Conservation (phyloP, 2,888 invertebrate genomes). For the Bombylius discolor region DNA sequence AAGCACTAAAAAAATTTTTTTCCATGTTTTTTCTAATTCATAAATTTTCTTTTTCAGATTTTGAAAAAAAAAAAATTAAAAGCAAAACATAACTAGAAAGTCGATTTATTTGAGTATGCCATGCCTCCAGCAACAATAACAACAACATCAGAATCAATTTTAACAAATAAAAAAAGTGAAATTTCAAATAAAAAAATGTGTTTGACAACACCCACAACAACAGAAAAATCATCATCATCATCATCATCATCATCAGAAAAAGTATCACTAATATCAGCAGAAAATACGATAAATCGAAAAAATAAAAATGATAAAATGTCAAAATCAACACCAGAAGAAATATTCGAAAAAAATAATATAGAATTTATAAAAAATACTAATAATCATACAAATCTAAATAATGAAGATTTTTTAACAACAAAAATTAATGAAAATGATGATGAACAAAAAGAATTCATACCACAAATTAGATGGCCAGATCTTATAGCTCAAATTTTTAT, state of each 20-base stretch:
- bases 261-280: neutral
- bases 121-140: slow-evolving; percentile 8
- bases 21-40: too few species aligned
- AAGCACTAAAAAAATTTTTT: too few species aligned
- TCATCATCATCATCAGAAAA: neutral
- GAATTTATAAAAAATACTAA: neutral
- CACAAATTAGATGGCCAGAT: slow-evolving; percentile 61
- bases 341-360: neutral
- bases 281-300: neutral
- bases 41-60: too few species aligned
- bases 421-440: neutral
- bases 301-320: neutral
- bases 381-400: neutral
- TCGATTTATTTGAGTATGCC: neutral
- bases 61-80: neutral
- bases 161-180: neutral
- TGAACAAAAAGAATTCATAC: slow-evolving; percentile 36
- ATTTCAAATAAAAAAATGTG: slow-evolving; percentile 3
- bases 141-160: neutral
- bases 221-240: neutral
- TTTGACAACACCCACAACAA: neutral
- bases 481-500: slow-evolving; percentile 53
- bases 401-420: neutral
- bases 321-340: neutral
- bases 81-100: neutral